Evolutionary conservation across 2,797 vertebrate genomes (phyloP), one percentile per base, ranked within the genome.

Genomic region (Columba guinea): DNA sequence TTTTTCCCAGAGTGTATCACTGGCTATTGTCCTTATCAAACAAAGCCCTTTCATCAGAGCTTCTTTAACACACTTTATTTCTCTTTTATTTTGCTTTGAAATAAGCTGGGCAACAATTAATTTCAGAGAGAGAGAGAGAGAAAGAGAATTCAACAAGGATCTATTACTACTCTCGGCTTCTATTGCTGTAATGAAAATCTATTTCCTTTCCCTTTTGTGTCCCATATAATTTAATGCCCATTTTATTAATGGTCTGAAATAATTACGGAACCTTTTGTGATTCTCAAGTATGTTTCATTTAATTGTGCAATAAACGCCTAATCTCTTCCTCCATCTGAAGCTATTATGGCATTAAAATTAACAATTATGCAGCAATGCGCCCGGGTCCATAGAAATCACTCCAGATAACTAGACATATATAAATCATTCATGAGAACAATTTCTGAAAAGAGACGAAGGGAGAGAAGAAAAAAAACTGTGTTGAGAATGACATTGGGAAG

Each of bases 211-310:
- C 99, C 99, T 99, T 99, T 99, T 99, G 99, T 99, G 99, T 99
- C 99, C 99, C 99, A 99, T 99, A 99, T 99, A 99, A 99, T 99
- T 99, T 99, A 99, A 99, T 99, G 99, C 99, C 99, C 99, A 99
- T 99, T 99, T 99, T 99, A 99, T 99, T 99, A 99, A 99, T 99
- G 99, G 99, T 99, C 99, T 99, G 99, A 99, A 99, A 99, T 99
- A 99, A 99, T 99, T 99, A 99, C 98, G 99, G 99, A 98, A 99
- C 98, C 99, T 99, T 99, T 99, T 99, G 99, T 99, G 99, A 99
- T 99, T 99, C 99, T 99, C 99, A 99, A 99, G 99, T 99, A 99
- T 99, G 99, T 99, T 99, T 99, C 99, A 99, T 99, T 99, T 99
- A 99, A 99, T 99, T 99, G 99, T 99, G 99, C 99, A 99, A 99